Base-by-base conservation (phyloP, 2,113 vertebrate species). In the Istiophorus platypterus region DNA sequence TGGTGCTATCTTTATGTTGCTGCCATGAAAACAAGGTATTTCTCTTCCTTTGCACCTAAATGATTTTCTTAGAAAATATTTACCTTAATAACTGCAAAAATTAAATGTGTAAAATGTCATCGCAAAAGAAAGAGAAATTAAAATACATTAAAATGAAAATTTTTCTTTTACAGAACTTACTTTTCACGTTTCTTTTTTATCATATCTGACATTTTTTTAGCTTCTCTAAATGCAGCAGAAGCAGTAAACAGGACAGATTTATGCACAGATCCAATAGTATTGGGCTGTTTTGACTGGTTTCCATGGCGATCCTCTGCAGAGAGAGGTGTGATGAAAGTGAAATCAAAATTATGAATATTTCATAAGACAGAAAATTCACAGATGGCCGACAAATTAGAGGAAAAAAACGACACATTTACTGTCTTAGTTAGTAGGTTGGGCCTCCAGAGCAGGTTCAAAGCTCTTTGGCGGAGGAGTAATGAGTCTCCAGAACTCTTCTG, bases 261-360 rank as follows among this genome's bases (percentile, higher is more conserved):
- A 31, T 8, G n/a, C 69, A n/a, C 11, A 9, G 37, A 56, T 57
- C 49, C 37, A 56, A 26, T 17, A 67, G 13, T 29, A 20, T 10
- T 73, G 73, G 61, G 41, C 42, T 71, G 39, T 62, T 72, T 65
- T 81, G 68, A 31, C 71, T 59, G 75, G 56, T 82, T 80, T 57
- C 65, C 56, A 82, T 69, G 41, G 72, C 31, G n/a, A 76, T 56
- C 56, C 31, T 49, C 67, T 26, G 51, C 51, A 65, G 57, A 42
- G 39, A 14, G 67, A 75, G 31, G 24, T 34, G 51, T 61, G 52
- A 70, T 42, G 8, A 57, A 64, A 51, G 31, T 51, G 26, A 67
- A 61, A 9, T 31, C 9, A 42, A 62, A 69, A 49, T 14, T 18
- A 45, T 56, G 34, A 63, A 11, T 71, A 26, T 56, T 68, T 62